Evolutionary conservation across 2,113 vertebrate species (phyloP), one percentile per base, ranked within the genome.

Genomic region (Nyctereutes procyonoides): DNA sequence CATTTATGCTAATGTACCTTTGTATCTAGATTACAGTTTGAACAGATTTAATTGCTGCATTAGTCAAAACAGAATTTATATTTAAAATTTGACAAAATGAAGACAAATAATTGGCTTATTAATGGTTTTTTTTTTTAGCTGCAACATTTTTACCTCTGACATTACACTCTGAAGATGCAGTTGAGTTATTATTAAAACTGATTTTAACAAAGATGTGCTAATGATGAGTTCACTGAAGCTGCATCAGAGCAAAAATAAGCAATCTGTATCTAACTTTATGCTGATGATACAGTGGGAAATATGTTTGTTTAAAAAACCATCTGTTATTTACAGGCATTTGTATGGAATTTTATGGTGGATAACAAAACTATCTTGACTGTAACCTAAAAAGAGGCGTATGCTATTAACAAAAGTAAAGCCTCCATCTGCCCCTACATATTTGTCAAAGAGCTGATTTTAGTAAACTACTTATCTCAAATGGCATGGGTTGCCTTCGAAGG

Each of bases 101-200:
- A 96, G 63, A 97, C 96, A 98, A 98, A 93, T 53, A 98, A 97
- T 98, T 95, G 86, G 19, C 76, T 97, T 98, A 90, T 89, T 97
- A 97, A 95, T 97, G 35, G 19, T 97, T 98, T 96, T 88, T 98
- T 96, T 88, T 81, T 92, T 73, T 84, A 96, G 56, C 8, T 10
- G 84, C 9, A 93, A 48, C 63, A 19, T 96, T 98, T 93, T 98
- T 96, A 51, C 76, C 96, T 94, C 13, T 86, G 84, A 91, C 87
- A 53, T 91, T 96, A 93, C 13, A 93, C 30, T 85, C 84, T 96
- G 94, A 96, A 93, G 96, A 93, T 35, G 83, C 19, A 96, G 67
- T 87, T 65, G 65, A 74, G 35, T 96, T 98, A 98, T 87, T 97
- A 84, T 94, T 98, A 97, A 98, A 97, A 95, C 48, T 30, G 12